Percentiles rank a stretch among this genome's conserved stretches.
These are phyloP conservation scores for Pediacus dermestoides DNA, from an alignment of 2,888 invertebrate species.

Conservation along the genomic window DNA sequence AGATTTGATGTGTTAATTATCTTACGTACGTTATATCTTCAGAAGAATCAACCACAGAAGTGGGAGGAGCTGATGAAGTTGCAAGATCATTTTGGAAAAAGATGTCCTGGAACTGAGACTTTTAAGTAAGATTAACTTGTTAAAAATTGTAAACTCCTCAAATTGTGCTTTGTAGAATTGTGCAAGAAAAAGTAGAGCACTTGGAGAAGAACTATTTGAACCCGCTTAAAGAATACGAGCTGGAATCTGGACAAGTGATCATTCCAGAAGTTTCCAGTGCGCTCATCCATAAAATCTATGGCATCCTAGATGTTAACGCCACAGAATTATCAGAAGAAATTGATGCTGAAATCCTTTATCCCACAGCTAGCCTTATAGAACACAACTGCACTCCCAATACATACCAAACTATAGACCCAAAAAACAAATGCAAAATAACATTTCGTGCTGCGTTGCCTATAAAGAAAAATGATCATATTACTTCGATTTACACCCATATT, in stretches of 20 bases:
- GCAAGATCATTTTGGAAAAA: constrained; percentile 61
- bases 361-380: constrained; percentile 64
- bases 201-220: constrained; percentile 57
- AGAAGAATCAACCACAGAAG: constrained; percentile 54
- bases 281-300: constrained; percentile 66
- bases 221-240: constrained; percentile 48
- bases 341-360: constrained; percentile 55
- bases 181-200: constrained; percentile 60
- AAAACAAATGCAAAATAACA: constrained; percentile 57
- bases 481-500: constrained; percentile 67
- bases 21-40: constrained; percentile 62
- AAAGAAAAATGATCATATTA: constrained; percentile 63
- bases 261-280: constrained; percentile 51
- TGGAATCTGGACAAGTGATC: constrained; percentile 45
- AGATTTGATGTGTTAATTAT: constrained; percentile 67
- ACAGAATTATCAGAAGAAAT: constrained; percentile 66
- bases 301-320: constrained; percentile 74
- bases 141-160: not conserved
- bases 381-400: constrained; percentile 73
- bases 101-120: constrained; percentile 62
- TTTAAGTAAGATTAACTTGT: constrained; percentile 53
- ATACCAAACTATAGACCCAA: constrained; percentile 61
- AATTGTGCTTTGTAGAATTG: constrained; percentile 52
- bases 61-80: constrained; percentile 55
- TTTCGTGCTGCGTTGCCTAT: constrained; percentile 65